Percentiles rank a stretch among this genome's conserved stretches.
These are phyloP conservation scores for Drosophila formosana DNA, from an alignment of 2,888 invertebrate species.

Conservation along the genomic window DNA sequence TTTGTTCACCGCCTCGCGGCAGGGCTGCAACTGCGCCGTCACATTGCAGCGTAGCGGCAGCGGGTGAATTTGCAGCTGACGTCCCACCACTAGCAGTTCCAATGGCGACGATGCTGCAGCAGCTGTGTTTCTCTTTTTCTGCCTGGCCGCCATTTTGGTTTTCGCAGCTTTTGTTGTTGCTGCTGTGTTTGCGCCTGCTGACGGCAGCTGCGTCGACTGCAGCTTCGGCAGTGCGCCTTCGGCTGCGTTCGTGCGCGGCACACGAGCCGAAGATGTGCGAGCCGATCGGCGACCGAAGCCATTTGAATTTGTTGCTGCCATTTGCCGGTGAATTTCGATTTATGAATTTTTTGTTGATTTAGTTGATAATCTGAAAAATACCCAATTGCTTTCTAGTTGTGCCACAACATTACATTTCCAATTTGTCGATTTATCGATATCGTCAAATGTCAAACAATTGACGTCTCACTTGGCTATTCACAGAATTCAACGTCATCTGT, in stretches of 20 bases:
- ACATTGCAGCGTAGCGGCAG: not conserved
- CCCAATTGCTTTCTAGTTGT: not conserved
- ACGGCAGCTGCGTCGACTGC: not conserved
- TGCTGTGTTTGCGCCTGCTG: not conserved
- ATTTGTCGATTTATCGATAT: too few species aligned
- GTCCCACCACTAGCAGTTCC: constrained; percentile 42
- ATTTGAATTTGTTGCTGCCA: not conserved
- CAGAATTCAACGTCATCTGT: too few species aligned
- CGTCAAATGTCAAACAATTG: too few species aligned
- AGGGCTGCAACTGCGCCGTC: not conserved
- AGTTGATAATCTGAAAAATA: too few species aligned
- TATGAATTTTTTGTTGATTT: not conserved
- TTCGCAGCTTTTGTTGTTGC: not conserved
- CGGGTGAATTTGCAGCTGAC: constrained; percentile 27
- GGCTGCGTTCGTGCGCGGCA: not conserved
- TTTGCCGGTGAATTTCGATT: not conserved
- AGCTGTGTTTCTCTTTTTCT: not conserved
- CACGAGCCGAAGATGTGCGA: not conserved
- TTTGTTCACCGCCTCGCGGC: not conserved
- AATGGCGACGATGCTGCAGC: not conserved
- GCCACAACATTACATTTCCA: not conserved
- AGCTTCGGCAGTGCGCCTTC: not conserved
- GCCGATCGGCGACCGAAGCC: not conserved
- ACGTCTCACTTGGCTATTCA: too few species aligned
- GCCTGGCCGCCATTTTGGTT: constrained; percentile 7